Conservation (phyloP, 92 coral and sea anemone genomes). For the Palythoa grandis region DNA sequence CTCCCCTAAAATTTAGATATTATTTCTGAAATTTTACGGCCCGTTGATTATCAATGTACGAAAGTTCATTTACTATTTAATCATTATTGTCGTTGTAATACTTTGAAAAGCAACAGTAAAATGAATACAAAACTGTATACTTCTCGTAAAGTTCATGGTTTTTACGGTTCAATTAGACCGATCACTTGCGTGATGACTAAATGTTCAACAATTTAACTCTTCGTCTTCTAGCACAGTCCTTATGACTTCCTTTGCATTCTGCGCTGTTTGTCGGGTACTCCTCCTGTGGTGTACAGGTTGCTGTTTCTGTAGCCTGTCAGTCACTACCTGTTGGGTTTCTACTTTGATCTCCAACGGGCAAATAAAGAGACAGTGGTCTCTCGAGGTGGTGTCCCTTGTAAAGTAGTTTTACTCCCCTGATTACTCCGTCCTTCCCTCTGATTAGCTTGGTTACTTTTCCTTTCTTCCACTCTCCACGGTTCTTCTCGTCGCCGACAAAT, state of each 20-base stretch:
- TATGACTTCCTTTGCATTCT: not conserved
- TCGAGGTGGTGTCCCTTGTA: slow-evolving; percentile 26
- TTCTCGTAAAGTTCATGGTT: too few species aligned
- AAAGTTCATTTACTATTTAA: too few species aligned
- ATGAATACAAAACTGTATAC: too few species aligned
- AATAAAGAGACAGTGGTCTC: slow-evolving; percentile 16
- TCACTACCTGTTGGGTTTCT: not conserved
- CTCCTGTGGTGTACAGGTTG: not conserved
- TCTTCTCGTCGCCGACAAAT: slow-evolving; percentile 53
- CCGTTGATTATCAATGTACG: too few species aligned
- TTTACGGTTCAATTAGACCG: too few species aligned
- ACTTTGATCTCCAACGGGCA: slow-evolving; percentile 1
- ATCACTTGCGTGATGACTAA: slow-evolving; percentile 32
- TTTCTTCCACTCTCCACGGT: slow-evolving; percentile 55
- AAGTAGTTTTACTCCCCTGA: slow-evolving; percentile 38
- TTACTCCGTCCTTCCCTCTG: slow-evolving; percentile 49
- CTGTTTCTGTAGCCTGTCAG: not conserved
- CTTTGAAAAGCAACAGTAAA: too few species aligned
- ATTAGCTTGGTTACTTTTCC: slow-evolving; percentile 33
- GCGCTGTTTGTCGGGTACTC: not conserved
- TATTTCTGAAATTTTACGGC: too few species aligned
- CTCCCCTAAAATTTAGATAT: too few species aligned
- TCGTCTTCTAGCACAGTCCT: not conserved
- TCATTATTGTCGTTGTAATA: too few species aligned
- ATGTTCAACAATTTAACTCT: slow-evolving; percentile 1